These are phyloP conservation scores for Ceyx margarethae DNA, from an alignment of 2,113 vertebrate species.

Conservation along the genomic window DNA sequence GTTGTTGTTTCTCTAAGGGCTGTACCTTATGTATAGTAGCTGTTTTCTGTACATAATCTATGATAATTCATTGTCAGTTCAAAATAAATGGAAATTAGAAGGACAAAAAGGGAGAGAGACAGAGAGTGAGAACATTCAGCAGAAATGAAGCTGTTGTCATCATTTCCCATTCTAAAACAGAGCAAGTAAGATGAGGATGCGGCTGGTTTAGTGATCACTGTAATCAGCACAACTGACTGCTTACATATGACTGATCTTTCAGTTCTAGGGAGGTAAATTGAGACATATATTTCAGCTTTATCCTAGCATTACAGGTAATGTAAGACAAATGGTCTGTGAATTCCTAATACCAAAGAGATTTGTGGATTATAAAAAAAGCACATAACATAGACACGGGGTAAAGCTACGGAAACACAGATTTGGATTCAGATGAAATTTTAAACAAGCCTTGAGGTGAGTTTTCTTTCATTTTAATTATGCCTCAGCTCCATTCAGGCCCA, in stretches of 20 bases:
- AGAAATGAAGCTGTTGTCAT: not conserved
- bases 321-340: conserved; percentile 22
- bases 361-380: not conserved
- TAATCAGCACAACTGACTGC: conserved; percentile 32
- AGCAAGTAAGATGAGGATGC: not conserved
- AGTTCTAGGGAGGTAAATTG: conserved; percentile 17
- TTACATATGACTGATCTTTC: conserved; percentile 44
- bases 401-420: not conserved
- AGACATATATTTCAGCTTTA: not conserved
- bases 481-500: not conserved
- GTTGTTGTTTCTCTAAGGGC: not conserved
- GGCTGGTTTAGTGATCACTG: conserved; percentile 23
- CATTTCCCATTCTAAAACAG: not conserved
- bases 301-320: not conserved
- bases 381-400: not conserved
- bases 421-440: not conserved
- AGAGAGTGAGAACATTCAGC: accelerated
- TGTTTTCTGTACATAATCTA: not conserved
- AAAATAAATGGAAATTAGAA: not conserved
- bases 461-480: conserved; percentile 15
- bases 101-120: not conserved
- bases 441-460: not conserved
- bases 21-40: not conserved
- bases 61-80: not conserved
- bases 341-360: conserved; percentile 1